phyloP scores from a whole-genome alignment of 2,113 vertebrate genomes.

The Cisticola juncidis region DNA sequence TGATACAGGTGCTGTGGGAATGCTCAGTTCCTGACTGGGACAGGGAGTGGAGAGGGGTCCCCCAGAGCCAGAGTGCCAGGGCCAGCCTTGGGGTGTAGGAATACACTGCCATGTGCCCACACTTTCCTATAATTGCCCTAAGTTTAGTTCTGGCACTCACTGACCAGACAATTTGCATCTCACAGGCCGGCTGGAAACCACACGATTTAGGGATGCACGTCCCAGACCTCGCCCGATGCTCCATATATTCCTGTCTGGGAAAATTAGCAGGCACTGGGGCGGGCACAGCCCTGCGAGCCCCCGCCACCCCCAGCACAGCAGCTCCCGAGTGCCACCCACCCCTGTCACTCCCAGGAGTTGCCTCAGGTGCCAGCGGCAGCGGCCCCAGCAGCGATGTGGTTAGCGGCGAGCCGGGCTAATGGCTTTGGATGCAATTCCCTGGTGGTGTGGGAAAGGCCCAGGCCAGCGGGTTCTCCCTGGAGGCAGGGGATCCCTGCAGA shows the following conservation, averaged over 20 bases:
- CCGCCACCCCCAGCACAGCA: background rate
- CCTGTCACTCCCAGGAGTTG: background rate
- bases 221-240: background rate
- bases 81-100: background rate
- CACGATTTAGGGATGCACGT: background rate
- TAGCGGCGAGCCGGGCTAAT: background rate
- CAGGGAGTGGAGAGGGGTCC: rapidly evolving
- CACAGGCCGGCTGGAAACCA: slow-evolving; percentile 34
- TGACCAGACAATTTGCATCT: slow-evolving; percentile 51
- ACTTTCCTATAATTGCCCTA: background rate
- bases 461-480: background rate
- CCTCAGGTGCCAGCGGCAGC: background rate
- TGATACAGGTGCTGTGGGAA: background rate
- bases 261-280: background rate
- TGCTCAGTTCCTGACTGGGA: rapidly evolving
- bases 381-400: background rate
- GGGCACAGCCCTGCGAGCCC: background rate
- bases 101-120: background rate
- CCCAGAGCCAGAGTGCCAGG: rapidly evolving
- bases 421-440: background rate
- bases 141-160: background rate
- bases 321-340: background rate
- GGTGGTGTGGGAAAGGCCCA: background rate
- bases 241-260: background rate
- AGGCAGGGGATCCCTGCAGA: background rate